phyloP scores from a whole-genome alignment of 2,888 invertebrate genomes.

The Tenthredo scrophulariae region DNA sequence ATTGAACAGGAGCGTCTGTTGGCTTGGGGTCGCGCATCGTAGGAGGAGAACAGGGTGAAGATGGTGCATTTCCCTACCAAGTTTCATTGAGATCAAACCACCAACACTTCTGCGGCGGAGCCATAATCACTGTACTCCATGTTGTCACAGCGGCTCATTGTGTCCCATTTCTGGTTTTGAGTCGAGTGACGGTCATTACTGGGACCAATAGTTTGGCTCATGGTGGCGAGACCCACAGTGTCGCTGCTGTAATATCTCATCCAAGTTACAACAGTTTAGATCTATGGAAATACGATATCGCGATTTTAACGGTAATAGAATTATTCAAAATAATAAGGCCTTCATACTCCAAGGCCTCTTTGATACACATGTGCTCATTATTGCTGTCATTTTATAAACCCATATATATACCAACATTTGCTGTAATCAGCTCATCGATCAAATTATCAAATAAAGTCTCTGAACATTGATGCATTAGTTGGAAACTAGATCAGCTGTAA shows the following conservation, averaged over 20 bases:
- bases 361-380: background rate
- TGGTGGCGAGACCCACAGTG: constrained; percentile 56
- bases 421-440: constrained; percentile 15
- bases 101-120: constrained; percentile 65
- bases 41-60: constrained; percentile 60
- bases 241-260: constrained; percentile 56
- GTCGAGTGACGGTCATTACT: constrained; percentile 56
- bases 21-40: constrained; percentile 54
- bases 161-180: constrained; percentile 34
- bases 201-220: constrained; percentile 50
- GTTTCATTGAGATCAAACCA: constrained; percentile 61
- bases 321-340: background rate
- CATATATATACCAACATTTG: background rate
- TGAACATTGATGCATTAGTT: background rate
- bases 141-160: constrained; percentile 69
- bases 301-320: constrained; percentile 60
- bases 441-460: background rate
- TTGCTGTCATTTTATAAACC: background rate
- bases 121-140: constrained; percentile 61
- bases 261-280: constrained; percentile 36
- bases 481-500: background rate
- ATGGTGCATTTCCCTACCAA: constrained; percentile 66
- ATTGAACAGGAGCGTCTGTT: background rate
- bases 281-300: constrained; percentile 61
- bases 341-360: too few relatives aligned